These are phyloP conservation scores for Planiliza haematocheilus DNA, from an alignment of 2,113 vertebrate genomes.

Conservation along the genomic window DNA sequence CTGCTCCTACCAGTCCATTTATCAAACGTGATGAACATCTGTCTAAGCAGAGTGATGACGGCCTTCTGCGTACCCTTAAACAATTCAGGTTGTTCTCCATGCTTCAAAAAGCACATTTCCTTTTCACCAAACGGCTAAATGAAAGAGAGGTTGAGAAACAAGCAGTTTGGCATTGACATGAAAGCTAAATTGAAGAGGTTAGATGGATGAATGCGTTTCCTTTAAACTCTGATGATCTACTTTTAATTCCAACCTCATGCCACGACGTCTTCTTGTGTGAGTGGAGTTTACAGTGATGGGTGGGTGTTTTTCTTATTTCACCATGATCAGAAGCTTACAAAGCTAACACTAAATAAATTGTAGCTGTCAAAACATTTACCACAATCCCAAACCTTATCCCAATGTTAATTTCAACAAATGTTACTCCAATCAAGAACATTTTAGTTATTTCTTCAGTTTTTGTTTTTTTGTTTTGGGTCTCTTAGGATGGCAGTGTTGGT, in stretches of 20 bases:
- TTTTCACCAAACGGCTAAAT: slow-evolving; percentile 17
- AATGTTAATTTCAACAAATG: slow-evolving; percentile 18
- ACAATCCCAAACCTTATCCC: slow-evolving; percentile 2
- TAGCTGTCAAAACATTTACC: slow-evolving; percentile 35
- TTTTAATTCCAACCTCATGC: slow-evolving; percentile 49
- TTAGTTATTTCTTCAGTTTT: no score
- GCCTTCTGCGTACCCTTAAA: not conserved
- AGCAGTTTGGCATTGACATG: slow-evolving; percentile 29
- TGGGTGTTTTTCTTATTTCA: slow-evolving; percentile 18
- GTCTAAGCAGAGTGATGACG: slow-evolving; percentile 16
- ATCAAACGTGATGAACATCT: not conserved
- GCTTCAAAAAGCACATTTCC: slow-evolving; percentile 12
- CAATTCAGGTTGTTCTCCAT: slow-evolving; percentile 6
- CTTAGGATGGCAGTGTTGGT: no score
- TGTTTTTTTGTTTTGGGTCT: no score
- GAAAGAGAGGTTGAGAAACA: slow-evolving; percentile 38
- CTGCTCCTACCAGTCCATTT: not conserved
- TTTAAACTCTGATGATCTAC: slow-evolving; percentile 41
- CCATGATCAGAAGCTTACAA: slow-evolving; percentile 29
- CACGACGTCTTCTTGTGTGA: slow-evolving; percentile 25
- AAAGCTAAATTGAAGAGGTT: slow-evolving; percentile 33
- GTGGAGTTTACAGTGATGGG: slow-evolving; percentile 24
- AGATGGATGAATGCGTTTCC: slow-evolving; percentile 20
- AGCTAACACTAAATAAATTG: slow-evolving; percentile 23
- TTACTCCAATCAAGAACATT: not conserved